Conservation (phyloP, 2,113 vertebrate genomes). For the Rhabdornis inornatus region DNA sequence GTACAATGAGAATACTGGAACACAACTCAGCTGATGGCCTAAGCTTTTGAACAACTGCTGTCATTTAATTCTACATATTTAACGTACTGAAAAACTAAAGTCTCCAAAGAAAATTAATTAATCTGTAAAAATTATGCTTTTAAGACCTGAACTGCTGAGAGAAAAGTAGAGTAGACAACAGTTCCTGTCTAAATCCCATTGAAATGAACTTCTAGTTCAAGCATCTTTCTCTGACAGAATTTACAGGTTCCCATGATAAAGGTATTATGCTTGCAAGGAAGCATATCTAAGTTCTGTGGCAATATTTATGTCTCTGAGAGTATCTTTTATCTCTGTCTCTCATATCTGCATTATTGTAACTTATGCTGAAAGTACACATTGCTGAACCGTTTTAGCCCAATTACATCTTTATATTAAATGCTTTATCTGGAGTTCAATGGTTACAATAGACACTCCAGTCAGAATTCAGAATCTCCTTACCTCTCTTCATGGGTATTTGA, state of each 20-base stretch:
- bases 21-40: neutral
- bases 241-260: neutral
- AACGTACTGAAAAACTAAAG: neutral
- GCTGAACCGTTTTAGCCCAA: neutral
- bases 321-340: neutral
- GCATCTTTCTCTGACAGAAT: neutral
- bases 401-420: neutral
- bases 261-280: neutral
- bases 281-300: neutral
- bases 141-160: neutral
- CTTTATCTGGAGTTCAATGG: neutral
- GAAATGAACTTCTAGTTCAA: neutral
- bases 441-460: neutral
- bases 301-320: neutral
- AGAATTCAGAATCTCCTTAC: neutral
- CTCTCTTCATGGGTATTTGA: neutral
- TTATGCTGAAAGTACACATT: neutral
- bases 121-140: neutral
- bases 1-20: neutral
- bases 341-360: neutral
- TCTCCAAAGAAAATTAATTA: neutral
- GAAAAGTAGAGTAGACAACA: neutral
- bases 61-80: neutral
- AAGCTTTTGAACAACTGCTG: neutral
- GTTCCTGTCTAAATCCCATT: neutral